Evolutionary conservation across 2,113 vertebrate genomes (phyloP).

Genomic region (Balaenoptera acutorostrata): DNA sequence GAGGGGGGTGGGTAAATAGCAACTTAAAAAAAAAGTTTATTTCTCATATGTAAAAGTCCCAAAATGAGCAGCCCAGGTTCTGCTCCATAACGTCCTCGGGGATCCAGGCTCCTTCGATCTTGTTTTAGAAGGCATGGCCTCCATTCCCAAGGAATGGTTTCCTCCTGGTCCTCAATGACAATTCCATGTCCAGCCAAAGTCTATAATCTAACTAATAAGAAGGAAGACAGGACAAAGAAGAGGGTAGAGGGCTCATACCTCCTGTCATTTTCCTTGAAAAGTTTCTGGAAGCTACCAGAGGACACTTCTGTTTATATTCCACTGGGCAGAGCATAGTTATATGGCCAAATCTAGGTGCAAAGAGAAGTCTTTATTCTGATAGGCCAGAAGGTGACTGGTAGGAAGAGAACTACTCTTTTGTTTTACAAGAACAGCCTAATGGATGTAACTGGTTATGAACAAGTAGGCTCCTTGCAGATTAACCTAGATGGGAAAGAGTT

Average conservation of each 20-base stretch:
- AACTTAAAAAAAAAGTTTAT: neutral
- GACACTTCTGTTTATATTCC: neutral
- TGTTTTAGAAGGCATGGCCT: neutral
- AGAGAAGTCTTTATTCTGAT: neutral
- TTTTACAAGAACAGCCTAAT: neutral
- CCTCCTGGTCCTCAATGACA: neutral
- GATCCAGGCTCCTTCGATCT: neutral
- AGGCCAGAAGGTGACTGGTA: neutral
- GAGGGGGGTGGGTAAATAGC: neutral
- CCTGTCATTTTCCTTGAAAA: neutral
- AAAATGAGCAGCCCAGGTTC: neutral
- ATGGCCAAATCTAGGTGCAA: neutral
- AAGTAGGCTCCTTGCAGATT: neutral
- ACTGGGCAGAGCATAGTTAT: neutral
- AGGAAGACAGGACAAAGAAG: neutral
- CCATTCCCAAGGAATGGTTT: neutral
- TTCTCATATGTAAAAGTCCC: neutral
- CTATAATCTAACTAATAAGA: neutral
- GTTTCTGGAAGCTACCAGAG: neutral
- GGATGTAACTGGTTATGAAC: neutral
- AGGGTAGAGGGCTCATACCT: neutral
- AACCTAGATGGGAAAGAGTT: neutral
- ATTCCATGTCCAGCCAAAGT: neutral
- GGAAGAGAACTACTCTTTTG: neutral
- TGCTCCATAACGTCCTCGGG: neutral